These are phyloP conservation scores for Stigmatopora argus DNA, from an alignment of 2,113 vertebrate species.

Conservation along the genomic window DNA sequence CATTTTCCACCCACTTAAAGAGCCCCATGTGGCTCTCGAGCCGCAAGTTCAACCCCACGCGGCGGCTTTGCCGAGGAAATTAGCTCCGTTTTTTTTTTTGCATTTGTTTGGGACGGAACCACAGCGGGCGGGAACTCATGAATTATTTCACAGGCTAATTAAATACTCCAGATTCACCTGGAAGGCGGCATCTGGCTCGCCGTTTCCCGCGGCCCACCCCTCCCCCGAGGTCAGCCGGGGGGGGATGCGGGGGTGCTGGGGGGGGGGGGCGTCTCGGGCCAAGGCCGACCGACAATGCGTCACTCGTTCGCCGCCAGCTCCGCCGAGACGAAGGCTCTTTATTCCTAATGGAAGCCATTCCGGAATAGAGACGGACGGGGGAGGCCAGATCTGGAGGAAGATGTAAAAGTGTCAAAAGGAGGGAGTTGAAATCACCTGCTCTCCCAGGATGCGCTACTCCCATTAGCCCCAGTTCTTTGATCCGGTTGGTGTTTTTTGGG, in stretches of 20 bases:
- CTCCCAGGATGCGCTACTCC: constrained; percentile 27
- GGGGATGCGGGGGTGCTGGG: too few species aligned
- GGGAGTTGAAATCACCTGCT: constrained; percentile 23
- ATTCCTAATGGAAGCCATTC: constrained; percentile 31
- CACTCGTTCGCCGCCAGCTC: too few species aligned
- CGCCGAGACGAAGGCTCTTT: constrained; percentile 42
- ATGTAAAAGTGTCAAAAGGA: constrained; percentile 28
- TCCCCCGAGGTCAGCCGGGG: constrained; percentile 41
- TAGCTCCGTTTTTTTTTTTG: background rate
- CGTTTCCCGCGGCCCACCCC: constrained; percentile 25
- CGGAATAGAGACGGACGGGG: too few species aligned
- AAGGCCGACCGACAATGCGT: too few species aligned
- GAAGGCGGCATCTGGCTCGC: background rate
- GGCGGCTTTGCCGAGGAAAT: background rate
- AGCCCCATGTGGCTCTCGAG: too few species aligned
- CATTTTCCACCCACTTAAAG: too few species aligned
- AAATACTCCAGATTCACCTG: constrained; percentile 11
- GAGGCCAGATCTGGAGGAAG: constrained; percentile 25
- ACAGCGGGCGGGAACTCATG: constrained; percentile 8
- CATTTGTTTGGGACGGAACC: background rate
- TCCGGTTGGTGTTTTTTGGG: constrained; percentile 3
- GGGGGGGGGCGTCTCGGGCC: too few species aligned
- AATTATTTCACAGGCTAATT: constrained; percentile 25
- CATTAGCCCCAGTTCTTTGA: constrained; percentile 20
- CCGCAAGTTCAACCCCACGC: too few species aligned